Percentiles rank a stretch among this genome's conserved stretches.
Conservation (phyloP, 1,140 invertebrate species). For the Meloidogyne floridensis region DNA sequence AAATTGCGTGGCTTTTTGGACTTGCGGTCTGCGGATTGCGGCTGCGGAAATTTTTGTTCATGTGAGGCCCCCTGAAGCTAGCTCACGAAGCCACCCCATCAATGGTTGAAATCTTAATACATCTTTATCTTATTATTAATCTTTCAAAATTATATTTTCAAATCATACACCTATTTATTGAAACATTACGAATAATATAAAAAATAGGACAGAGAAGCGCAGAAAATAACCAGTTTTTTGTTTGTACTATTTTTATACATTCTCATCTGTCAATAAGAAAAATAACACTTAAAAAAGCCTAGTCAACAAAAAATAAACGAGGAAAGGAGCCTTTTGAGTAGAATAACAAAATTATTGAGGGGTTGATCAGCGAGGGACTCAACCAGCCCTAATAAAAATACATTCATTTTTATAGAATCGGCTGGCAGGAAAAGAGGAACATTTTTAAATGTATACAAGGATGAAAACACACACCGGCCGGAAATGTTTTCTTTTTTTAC, state of each 20-base stretch:
- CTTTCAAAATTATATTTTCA: no score
- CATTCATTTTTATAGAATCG: background rate
- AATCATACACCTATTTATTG: no score
- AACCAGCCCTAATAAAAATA: background rate
- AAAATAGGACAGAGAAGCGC: no score
- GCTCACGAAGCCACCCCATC: no score
- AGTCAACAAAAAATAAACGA: background rate
- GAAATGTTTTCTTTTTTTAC: background rate
- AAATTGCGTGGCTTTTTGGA: no score
- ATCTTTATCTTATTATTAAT: no score
- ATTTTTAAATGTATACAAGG: background rate
- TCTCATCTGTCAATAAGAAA: background rate
- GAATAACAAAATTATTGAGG: no score
- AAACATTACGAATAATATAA: no score
- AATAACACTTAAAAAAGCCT: constrained; percentile 1
- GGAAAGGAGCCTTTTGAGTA: background rate
- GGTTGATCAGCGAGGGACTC: background rate
- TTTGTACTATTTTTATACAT: background rate
- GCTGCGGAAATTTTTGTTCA: no score
- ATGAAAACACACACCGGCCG: background rate
- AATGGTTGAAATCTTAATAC: no score
- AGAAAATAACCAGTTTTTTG: background rate
- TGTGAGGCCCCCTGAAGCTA: no score
- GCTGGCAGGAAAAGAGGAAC: background rate
- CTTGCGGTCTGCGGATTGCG: no score